A percentile compares a stretch with the other conserved stretches of the same genome.
Evolutionary conservation across 2,113 vertebrate genomes (phyloP).

Genomic region (Cyphomyrus discorhynchus): DNA sequence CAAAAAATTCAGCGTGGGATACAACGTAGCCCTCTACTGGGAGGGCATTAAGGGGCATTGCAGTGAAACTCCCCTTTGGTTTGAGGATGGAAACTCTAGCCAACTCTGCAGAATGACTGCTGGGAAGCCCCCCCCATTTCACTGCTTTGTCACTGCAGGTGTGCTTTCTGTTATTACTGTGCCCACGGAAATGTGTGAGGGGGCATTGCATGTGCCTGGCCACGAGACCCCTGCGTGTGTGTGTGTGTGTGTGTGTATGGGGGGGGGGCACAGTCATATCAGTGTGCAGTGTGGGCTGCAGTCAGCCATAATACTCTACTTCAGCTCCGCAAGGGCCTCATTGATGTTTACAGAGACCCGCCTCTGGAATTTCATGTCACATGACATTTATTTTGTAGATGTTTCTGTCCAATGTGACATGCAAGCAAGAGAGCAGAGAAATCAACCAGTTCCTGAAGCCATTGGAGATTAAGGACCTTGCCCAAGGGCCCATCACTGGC

Average conservation of each 20-base stretch:
- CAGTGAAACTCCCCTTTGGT: neutral
- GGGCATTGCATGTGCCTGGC: neutral
- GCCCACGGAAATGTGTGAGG: neutral
- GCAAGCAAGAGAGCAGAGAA: neutral
- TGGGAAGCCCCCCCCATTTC: neutral
- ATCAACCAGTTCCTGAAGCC: neutral
- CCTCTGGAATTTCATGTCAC: neutral
- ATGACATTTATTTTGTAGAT: neutral
- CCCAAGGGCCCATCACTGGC: neutral
- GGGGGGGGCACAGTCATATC: neutral
- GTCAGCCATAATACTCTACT: neutral
- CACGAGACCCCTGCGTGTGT: neutral
- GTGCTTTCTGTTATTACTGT: neutral
- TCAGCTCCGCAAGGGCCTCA: neutral
- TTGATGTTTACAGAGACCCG: neutral
- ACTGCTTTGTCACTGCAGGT: neutral
- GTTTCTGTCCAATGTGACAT: neutral
- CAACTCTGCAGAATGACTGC: neutral
- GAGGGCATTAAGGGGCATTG: neutral
- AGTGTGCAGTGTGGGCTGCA: neutral
- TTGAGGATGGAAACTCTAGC: neutral
- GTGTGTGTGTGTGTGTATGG: neutral
- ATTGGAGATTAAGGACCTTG: neutral
- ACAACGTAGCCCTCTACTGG: neutral
- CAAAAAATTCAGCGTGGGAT: neutral